Conservation (phyloP, 2,888 invertebrate species). For the Orchestes rusci region DNA sequence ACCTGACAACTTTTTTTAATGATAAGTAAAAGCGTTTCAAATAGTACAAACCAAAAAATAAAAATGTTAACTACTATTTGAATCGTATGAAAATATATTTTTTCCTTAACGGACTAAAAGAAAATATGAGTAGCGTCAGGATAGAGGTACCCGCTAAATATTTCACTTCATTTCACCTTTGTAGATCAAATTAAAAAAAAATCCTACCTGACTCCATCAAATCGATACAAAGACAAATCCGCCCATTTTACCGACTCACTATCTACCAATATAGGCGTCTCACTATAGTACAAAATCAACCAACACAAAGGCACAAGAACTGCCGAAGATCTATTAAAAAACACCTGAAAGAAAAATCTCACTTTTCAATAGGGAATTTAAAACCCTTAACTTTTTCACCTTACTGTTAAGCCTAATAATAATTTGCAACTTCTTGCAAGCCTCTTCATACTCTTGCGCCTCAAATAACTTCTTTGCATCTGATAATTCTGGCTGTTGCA, state of each 20-base stretch:
- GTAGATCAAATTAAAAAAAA: too few relatives aligned
- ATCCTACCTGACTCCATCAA: conserved; percentile 51
- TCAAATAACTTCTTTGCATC: conserved; percentile 54
- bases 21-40: too few relatives aligned
- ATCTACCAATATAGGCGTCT: conserved; percentile 41
- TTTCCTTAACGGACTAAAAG: too few relatives aligned
- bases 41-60: too few relatives aligned
- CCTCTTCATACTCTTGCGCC: conserved; percentile 52
- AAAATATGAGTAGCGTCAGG: too few relatives aligned
- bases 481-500: conserved; percentile 57
- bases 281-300: conserved; percentile 48
- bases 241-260: conserved; percentile 59
- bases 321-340: conserved; percentile 60
- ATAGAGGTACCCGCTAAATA: too few relatives aligned
- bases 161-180: too few relatives aligned
- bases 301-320: conserved; percentile 62
- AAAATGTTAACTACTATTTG: too few relatives aligned
- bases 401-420: conserved; percentile 52
- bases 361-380: neutral
- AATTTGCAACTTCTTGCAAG: conserved; percentile 58
- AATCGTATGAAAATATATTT: too few relatives aligned
- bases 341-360: too few relatives aligned
- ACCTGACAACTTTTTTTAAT: too few relatives aligned
- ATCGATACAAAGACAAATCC: conserved; percentile 60
- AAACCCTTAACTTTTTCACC: conserved; percentile 29